These are phyloP conservation scores for rat (Rattus norvegicus) DNA, from an alignment of 2,113 vertebrate genomes.

Conservation along the genomic window GRCr8 NC_086026.1:103010001-103010500, in stretches of 20 bases:
- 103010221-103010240: neutral
- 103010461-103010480: neutral
- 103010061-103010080: neutral
- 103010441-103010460: neutral
- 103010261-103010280: neutral
- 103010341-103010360: neutral
- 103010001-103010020: conserved; percentile 53
- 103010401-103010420: neutral
- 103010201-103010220: neutral
- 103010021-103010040: conserved; percentile 52
- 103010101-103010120: neutral
- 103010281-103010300: neutral
- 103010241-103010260: neutral
- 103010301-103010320: neutral
- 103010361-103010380: neutral
- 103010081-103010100: neutral
- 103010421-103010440: neutral
- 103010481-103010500: neutral
- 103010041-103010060: neutral
- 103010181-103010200: neutral
- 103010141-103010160: neutral
- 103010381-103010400: neutral
- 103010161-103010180: neutral
- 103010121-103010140: neutral
- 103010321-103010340: neutral